phyloP scores from a whole-genome alignment of 2,888 invertebrate genomes.

The Hecatera dysodea region DNA sequence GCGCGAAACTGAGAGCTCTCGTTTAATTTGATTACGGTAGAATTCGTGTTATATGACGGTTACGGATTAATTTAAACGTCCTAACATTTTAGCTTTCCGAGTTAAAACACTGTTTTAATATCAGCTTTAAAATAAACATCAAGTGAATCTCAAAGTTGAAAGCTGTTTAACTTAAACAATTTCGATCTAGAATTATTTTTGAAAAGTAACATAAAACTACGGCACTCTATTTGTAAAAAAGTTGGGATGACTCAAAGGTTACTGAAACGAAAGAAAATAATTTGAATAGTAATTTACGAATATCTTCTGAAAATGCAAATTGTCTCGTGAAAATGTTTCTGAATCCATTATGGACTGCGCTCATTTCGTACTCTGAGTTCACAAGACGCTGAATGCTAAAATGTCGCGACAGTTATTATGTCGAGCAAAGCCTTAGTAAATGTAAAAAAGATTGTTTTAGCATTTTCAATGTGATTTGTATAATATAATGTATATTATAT shows the following conservation, averaged over 20 bases:
- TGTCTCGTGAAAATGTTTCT: conserved; percentile 46
- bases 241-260: conserved; percentile 30
- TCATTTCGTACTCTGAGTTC: conserved; percentile 47
- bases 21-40: conserved; percentile 29
- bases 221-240: conserved; percentile 17
- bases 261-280: conserved; percentile 49
- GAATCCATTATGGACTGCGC: conserved; percentile 55
- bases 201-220: conserved; percentile 7
- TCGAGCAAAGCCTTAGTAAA: conserved; percentile 36
- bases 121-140: conserved; percentile 29
- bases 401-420: conserved; percentile 52
- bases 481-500: no score
- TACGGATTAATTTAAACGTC: conserved; percentile 36
- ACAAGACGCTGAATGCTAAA: conserved; percentile 53
- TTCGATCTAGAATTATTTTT: background rate
- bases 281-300: conserved; percentile 54
- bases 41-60: conserved; percentile 12
- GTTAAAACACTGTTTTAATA: conserved; percentile 27
- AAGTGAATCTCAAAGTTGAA: conserved; percentile 11
- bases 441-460: conserved; percentile 49
- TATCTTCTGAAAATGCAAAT: conserved; percentile 56
- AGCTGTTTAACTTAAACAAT: conserved; percentile 9
- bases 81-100: conserved; percentile 7
- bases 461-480: conserved; percentile 24
- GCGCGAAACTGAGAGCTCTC: background rate